Percentiles rank a stretch among this genome's conserved stretches.
Conservation (phyloP, 92 coral and sea anemone species). For the Paramuricea clavata region DNA sequence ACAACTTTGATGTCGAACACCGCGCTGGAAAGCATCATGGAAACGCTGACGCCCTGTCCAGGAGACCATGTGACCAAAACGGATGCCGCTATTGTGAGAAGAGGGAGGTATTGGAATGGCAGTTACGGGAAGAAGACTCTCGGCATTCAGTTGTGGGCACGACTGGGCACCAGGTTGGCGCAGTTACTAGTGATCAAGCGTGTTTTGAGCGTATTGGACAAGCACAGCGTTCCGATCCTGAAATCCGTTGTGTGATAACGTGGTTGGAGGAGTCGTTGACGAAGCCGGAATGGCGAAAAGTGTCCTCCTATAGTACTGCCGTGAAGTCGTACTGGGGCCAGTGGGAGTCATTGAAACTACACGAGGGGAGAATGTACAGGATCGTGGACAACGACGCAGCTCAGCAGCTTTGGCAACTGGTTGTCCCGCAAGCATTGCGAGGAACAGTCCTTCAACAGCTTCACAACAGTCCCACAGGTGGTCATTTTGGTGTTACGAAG, state of each 20-base stretch:
- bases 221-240: too few relatives aligned
- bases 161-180: too few relatives aligned
- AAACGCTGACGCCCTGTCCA: slow-evolving; percentile 51
- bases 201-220: neutral
- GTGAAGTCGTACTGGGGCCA: slow-evolving; percentile 56
- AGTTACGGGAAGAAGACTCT: too few relatives aligned
- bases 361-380: neutral
- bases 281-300: slow-evolving; percentile 18
- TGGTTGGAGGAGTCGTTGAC: slow-evolving; percentile 16
- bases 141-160: too few relatives aligned
- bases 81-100: neutral
- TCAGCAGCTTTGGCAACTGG: slow-evolving; percentile 52
- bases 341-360: slow-evolving; percentile 39
- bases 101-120: neutral
- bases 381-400: neutral
- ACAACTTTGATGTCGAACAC: slow-evolving; percentile 32
- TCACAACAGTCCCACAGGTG: slow-evolving; percentile 48
- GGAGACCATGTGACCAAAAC: too few relatives aligned
- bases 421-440: slow-evolving; percentile 35
- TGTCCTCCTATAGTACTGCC: slow-evolving; percentile 44
- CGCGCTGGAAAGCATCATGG: slow-evolving; percentile 28
- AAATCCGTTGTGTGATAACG: neutral
- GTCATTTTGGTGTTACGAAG: slow-evolving; percentile 57
- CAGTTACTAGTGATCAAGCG: too few relatives aligned
- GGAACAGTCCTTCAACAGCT: slow-evolving; percentile 25